phyloP scores from a whole-genome alignment of 2,113 vertebrate genomes.

The Connochaetes taurinus region DNA sequence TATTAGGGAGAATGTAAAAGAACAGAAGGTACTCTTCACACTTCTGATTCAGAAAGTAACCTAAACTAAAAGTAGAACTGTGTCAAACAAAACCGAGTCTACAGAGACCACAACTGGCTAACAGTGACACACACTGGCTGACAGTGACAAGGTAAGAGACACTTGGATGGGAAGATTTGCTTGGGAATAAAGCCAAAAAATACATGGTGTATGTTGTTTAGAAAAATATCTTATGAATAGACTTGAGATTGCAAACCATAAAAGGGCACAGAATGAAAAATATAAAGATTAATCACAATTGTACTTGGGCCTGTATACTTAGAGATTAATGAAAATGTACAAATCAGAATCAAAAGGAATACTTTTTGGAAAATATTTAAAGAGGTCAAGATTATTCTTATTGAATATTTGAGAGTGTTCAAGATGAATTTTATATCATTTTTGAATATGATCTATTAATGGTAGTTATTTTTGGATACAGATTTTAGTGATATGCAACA shows the following conservation, averaged over 20 bases:
- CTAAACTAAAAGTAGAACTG: not conserved
- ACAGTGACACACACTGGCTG: not conserved
- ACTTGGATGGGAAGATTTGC: not conserved
- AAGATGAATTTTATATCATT: not conserved
- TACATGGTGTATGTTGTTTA: not conserved
- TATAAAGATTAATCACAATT: not conserved
- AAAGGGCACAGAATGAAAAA: not conserved
- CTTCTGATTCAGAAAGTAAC: conserved; percentile 30
- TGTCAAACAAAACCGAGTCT: not conserved
- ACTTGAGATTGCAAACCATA: not conserved
- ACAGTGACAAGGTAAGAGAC: conserved; percentile 9
- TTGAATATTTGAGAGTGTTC: not conserved
- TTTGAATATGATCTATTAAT: not conserved
- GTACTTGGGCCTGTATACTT: not conserved
- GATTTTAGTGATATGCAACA: not conserved
- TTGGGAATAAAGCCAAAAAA: conserved; percentile 25
- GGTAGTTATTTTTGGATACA: not conserved
- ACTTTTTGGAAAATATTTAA: not conserved
- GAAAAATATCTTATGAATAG: not conserved
- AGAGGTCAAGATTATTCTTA: not conserved
- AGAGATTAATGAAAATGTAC: not conserved
- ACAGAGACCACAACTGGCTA: conserved; percentile 6
- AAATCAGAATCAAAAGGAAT: not conserved
- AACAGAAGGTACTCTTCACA: conserved; percentile 14
- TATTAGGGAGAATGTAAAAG: not conserved